Percentiles rank a stretch among this genome's conserved stretches.
phyloP scores from a whole-genome alignment of 1,140 invertebrate genomes.

The Nasonia vitripennis region DNA sequence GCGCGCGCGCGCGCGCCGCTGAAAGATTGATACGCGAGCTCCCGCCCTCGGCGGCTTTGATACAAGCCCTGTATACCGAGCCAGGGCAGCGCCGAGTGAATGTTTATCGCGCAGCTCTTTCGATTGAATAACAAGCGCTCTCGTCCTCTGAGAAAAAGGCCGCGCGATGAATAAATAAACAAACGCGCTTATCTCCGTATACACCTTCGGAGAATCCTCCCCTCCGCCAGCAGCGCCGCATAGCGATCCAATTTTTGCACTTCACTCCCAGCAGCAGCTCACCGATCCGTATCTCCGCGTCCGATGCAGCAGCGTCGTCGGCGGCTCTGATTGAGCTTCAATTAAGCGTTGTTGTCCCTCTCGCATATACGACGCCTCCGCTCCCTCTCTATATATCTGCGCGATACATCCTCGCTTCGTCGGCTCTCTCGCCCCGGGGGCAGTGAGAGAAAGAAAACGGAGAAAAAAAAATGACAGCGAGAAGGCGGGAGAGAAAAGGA shows the following conservation, averaged over 20 bases:
- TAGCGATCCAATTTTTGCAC: not conserved
- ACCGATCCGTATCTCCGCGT: not conserved
- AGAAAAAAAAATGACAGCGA: not conserved
- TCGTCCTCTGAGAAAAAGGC: too few relatives aligned
- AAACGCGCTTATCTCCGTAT: not conserved
- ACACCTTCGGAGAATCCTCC: not conserved
- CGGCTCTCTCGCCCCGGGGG: not conserved
- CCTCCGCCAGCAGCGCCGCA: not conserved
- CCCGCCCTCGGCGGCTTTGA: not conserved
- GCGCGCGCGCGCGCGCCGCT: not conserved
- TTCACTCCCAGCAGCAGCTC: not conserved
- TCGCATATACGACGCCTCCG: constrained; percentile 43
- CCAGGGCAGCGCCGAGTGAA: too few relatives aligned
- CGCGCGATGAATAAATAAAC: not conserved
- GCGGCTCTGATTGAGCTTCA: constrained; percentile 33
- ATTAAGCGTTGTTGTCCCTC: constrained; percentile 41
- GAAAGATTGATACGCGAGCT: not conserved
- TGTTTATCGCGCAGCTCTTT: too few relatives aligned
- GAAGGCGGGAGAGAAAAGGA: constrained; percentile 46
- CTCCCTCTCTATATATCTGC: constrained; percentile 30
- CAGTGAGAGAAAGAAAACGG: not conserved
- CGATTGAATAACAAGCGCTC: too few relatives aligned
- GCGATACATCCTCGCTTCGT: constrained; percentile 18
- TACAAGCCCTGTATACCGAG: not conserved
- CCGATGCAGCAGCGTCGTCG: not conserved